Conservation (phyloP, 2,797 vertebrate species). For the Huso huso region DNA sequence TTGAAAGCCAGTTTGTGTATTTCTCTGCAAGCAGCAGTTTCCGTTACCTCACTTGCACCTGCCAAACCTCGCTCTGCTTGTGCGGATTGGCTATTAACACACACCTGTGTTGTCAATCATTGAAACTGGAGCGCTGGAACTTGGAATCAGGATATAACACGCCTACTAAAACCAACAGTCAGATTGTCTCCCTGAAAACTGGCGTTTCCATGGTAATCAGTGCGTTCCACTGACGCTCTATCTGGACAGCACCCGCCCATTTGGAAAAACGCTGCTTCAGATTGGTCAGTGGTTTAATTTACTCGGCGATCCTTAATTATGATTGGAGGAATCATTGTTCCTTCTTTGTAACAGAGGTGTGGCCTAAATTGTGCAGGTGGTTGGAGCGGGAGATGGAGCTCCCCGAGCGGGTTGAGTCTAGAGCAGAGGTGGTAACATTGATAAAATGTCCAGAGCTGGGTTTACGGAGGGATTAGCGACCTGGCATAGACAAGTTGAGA, state of each 20-base stretch:
- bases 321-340: conserved; percentile 24
- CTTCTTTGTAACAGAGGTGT: conserved; percentile 7
- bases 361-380: conserved; percentile 2
- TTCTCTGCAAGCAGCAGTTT: too few species aligned
- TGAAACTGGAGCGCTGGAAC: too few species aligned
- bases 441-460: not conserved
- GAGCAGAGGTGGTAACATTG: not conserved
- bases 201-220: conserved; percentile 27
- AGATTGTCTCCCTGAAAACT: too few species aligned
- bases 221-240: not conserved
- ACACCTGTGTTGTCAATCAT: too few species aligned
- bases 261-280: not conserved
- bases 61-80: too few species aligned
- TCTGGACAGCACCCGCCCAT: conserved; percentile 7
- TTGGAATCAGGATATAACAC: too few species aligned
- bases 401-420: conserved; percentile 21
- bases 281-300: conserved; percentile 18
- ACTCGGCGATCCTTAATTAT: not conserved
- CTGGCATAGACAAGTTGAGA: conserved; percentile 9
- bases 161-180: too few species aligned
- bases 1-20: too few species aligned
- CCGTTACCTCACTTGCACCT: too few species aligned
- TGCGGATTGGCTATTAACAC: too few species aligned
- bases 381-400: conserved; percentile 19
- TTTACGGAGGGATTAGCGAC: not conserved